Evolutionary conservation across 2,797 vertebrate genomes (phyloP), one percentile per base, ranked within the genome.

Genomic region (Valencia hispanica): DNA sequence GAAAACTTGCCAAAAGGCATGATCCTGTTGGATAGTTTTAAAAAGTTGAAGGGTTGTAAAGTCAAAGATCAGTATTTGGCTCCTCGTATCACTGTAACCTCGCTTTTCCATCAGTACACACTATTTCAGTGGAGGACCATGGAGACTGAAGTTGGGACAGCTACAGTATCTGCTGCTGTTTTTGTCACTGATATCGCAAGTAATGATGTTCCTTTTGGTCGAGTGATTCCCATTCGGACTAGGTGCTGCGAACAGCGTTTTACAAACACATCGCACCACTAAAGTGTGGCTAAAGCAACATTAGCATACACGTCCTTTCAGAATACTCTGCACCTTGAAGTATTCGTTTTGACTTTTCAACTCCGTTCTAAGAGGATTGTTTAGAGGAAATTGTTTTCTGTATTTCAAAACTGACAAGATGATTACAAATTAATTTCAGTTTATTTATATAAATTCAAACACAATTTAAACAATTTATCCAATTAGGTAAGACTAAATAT

Each of bases 21-120:
- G 91, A 87, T 90, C 89, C 87, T 87, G 79, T 74, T 84, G 90
- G 90, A 89, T 79, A 84, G 75, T 87, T 75, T 84, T 92, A 83
- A 82, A 75, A 89, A 72, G 88, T 80, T 84, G 89, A 91, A 90
- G 85, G 66, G 32, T 71, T 0, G 25, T 32, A 25, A 72, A 84
- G 86, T 91, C 91, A 93, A 83, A 92, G 93, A 86, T 92, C 87
- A 90, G 77, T 41, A 25, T 79, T 86, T 81, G 88, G 82, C 74
- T 86, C 87, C 90, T 91, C 85, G 81, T 86, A 89, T 87, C 88
- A 79, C 79, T 73, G 81, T 79, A 87, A 90, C 90, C 88, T 82
- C 59, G 87, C 73, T 84, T 84, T 87, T 78, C 87, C 78, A 90
- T 82, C 88, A 84, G 76, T 86, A 81, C 74, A 78, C 73, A 68